phyloP scores from a whole-genome alignment of 2,888 invertebrate species.

The Atethmia centrago region DNA sequence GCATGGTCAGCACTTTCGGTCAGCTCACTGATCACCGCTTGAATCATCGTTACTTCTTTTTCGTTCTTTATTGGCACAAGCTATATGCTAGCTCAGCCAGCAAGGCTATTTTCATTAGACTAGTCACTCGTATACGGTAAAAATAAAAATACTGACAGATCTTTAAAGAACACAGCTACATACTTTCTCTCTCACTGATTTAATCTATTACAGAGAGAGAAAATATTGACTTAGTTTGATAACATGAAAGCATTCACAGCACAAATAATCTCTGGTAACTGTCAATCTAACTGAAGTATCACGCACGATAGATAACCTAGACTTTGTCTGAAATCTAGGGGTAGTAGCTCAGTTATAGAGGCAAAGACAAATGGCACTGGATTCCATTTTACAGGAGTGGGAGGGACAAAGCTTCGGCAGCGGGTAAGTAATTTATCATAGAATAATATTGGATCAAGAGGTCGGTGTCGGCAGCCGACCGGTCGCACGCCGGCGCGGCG shows the following conservation, averaged over 20 bases:
- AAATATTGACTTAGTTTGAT: conserved; percentile 14
- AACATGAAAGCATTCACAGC: conserved; percentile 20
- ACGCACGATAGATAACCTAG: conserved; percentile 48
- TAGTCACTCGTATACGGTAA: not conserved
- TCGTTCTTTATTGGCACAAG: not conserved
- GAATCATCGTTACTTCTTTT: not conserved
- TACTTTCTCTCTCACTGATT: not conserved
- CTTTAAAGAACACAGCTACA: not conserved
- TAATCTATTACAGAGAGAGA: conserved; percentile 2
- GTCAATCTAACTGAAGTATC: conserved; percentile 49
- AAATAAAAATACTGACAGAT: not conserved
- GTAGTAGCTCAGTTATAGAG: conserved; percentile 48
- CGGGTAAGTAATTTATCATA: conserved; percentile 68
- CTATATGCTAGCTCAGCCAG: not conserved
- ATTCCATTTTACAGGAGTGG: conserved; percentile 60
- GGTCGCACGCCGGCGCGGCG: conserved; percentile 29
- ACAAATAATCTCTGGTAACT: conserved; percentile 19
- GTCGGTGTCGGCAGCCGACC: conserved; percentile 39
- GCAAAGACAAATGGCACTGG: conserved; percentile 61
- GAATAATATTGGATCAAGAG: conserved; percentile 70
- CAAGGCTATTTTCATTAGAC: not conserved
- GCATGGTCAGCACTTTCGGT: not conserved
- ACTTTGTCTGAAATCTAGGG: conserved; percentile 36
- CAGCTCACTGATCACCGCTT: not conserved
- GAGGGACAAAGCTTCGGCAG: conserved; percentile 61